These are phyloP conservation scores for Orientallactaga bullata DNA, from an alignment of 2,113 vertebrate species.

Conservation along the genomic window DNA sequence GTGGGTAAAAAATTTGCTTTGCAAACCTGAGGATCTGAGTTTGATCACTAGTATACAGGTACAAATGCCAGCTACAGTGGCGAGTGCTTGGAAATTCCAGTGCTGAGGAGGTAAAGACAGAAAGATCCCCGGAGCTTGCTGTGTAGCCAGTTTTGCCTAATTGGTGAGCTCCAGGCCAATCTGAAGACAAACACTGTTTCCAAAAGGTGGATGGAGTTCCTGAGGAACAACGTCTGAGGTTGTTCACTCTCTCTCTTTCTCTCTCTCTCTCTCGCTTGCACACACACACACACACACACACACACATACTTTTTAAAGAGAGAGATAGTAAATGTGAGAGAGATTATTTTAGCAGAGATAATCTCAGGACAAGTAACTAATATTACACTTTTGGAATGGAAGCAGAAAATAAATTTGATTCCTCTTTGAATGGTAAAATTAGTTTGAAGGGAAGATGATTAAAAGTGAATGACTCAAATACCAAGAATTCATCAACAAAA, in stretches of 20 bases:
- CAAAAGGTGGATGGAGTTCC: no score
- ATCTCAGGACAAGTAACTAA: not conserved
- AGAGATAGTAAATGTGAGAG: not conserved
- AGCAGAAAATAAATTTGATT: slow-evolving; percentile 38
- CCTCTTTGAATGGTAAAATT: slow-evolving; percentile 21
- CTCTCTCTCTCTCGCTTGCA: no score
- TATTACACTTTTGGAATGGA: slow-evolving; percentile 9
- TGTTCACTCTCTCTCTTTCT: no score
- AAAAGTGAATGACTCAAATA: slow-evolving; percentile 28
- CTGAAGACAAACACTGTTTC: no score
- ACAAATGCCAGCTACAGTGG: not conserved
- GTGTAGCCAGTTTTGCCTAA: no score
- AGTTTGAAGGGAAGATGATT: not conserved
- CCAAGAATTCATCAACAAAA: slow-evolving; percentile 43
- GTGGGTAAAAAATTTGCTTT: not conserved
- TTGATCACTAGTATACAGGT: not conserved
- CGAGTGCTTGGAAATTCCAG: no score
- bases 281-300: no score
- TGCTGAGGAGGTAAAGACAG: no score
- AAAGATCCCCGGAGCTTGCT: no score
- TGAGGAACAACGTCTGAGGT: no score
- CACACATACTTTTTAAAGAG: no score
- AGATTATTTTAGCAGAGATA: not conserved
- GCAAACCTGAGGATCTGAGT: not conserved
- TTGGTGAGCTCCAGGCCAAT: no score